Conservation (phyloP, 2,888 invertebrate genomes). For the Pterobdella sp. region DNA sequence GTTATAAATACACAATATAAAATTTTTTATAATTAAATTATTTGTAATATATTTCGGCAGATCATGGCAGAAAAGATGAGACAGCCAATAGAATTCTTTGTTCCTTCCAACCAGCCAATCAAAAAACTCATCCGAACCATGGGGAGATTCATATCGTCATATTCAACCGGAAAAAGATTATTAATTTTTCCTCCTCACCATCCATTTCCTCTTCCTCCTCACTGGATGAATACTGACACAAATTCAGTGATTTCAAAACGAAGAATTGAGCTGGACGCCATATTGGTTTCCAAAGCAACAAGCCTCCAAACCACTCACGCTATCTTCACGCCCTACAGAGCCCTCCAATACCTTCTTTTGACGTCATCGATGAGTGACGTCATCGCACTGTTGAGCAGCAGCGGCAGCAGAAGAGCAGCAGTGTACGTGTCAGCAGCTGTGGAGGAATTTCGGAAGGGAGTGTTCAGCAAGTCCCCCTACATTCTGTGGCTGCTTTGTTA, state of each 20-base stretch:
- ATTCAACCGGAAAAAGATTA: slow-evolving; percentile 3
- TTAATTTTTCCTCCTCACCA: slow-evolving; percentile 22
- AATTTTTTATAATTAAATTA: neutral
- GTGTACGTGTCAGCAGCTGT: slow-evolving; percentile 10
- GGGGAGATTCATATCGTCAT: slow-evolving; percentile 20
- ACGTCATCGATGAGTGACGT: neutral
- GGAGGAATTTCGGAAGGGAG: neutral
- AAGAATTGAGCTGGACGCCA: neutral
- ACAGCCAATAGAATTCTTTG: slow-evolving; percentile 10
- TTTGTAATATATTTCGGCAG: neutral
- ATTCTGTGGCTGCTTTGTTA: neutral
- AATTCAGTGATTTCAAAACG: neutral
- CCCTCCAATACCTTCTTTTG: slow-evolving; percentile 25
- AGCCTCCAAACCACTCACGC: neutral
- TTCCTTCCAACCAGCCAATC: slow-evolving; percentile 10
- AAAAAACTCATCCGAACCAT: slow-evolving; percentile 17
- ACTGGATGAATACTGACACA: neutral
- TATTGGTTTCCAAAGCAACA: slow-evolving; percentile 17
- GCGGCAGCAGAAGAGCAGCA: slow-evolving; percentile 9
- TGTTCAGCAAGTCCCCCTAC: slow-evolving; percentile 5
- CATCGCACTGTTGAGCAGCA: neutral
- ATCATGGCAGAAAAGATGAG: neutral
- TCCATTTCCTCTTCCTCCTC: slow-evolving; percentile 12
- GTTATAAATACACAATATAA: neutral
- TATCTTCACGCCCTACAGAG: neutral